Percentiles rank a stretch among this genome's conserved stretches.
These are phyloP conservation scores for Dinocampus coccinellae DNA, from an alignment of 2,888 invertebrate species.

Conservation along the genomic window DNA sequence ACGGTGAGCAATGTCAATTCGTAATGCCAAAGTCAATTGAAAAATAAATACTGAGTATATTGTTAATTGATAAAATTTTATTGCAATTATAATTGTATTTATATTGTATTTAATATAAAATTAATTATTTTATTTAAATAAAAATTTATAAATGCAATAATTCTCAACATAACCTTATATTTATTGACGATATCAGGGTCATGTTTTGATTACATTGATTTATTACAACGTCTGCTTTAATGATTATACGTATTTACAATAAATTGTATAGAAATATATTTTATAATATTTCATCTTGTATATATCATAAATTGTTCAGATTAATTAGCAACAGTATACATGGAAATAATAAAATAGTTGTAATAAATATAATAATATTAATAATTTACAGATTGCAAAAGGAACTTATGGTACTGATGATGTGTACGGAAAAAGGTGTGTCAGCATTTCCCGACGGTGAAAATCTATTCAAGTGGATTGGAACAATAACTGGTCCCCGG, in stretches of 20 bases:
- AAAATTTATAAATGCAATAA: not conserved
- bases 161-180: slow-evolving; percentile 15
- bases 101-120: not conserved
- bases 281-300: not conserved
- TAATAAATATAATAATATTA: no score
- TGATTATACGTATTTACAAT: not conserved
- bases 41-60: not conserved
- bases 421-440: slow-evolving; percentile 89
- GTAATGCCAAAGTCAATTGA: slow-evolving; percentile 7
- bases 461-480: slow-evolving; percentile 96
- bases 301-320: not conserved
- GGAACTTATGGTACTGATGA: slow-evolving; percentile 91
- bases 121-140: not conserved
- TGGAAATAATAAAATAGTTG: no score
- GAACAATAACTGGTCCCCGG: slow-evolving; percentile 90
- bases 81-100: not conserved
- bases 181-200: not conserved
- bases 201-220: slow-evolving; percentile 8
- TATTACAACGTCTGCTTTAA: not conserved
- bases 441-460: slow-evolving; percentile 98
- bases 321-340: not conserved
- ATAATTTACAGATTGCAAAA: slow-evolving; percentile 81
- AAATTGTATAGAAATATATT: not conserved
- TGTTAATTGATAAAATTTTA: not conserved
- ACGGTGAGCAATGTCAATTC: slow-evolving; percentile 75